Conservation (phyloP, 2,113 vertebrate genomes). For the Hiodon alosoides region DNA sequence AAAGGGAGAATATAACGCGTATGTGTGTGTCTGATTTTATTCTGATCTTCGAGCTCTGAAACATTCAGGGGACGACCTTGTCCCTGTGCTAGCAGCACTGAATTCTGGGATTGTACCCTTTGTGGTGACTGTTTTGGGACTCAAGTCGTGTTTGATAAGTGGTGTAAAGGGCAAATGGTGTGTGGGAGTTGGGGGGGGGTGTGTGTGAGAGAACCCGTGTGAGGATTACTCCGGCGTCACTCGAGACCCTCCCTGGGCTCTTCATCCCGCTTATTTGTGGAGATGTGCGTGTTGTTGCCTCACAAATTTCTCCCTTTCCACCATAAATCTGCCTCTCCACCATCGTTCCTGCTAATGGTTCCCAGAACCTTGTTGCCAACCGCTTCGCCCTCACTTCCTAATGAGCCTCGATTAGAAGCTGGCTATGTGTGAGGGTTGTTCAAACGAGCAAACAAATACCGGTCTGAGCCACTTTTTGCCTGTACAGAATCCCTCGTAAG, state of each 20-base stretch:
- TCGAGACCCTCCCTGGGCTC: neutral
- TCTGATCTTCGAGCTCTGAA: no score
- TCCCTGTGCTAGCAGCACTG: no score
- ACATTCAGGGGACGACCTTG: no score
- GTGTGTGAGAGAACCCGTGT: neutral
- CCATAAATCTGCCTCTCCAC: no score
- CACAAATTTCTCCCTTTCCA: no score
- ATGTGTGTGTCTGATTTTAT: neutral
- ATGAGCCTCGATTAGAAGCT: slow-evolving; percentile 1
- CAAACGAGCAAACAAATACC: neutral
- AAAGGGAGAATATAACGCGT: neutral
- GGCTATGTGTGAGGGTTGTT: neutral
- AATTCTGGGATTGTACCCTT: neutral
- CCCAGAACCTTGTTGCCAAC: neutral
- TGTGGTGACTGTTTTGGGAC: neutral
- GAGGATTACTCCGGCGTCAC: neutral
- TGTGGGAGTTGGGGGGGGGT: neutral
- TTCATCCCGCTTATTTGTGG: neutral
- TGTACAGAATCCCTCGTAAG: no score
- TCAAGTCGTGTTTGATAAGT: no score
- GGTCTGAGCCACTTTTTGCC: neutral
- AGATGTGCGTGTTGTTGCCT: slow-evolving; percentile 15
- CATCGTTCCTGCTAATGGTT: neutral
- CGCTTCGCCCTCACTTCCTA: neutral
- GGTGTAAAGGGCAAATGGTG: neutral